These are phyloP conservation scores for Zaprionus vittiger DNA, from an alignment of 1,140 invertebrate genomes.

Conservation along the genomic window DNA sequence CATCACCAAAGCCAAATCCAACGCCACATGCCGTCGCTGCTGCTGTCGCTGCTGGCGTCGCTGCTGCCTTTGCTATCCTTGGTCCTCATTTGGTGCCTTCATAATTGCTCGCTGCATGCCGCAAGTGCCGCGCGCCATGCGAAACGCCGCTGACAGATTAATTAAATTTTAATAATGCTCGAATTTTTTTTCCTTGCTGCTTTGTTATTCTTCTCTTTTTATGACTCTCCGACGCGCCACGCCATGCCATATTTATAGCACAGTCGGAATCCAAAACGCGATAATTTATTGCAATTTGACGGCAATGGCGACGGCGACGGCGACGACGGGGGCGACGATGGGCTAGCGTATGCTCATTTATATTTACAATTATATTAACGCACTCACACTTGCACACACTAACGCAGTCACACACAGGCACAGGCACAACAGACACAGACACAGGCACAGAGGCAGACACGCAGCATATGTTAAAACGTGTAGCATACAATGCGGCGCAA, in stretches of 20 bases:
- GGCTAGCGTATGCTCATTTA: constrained; percentile 16
- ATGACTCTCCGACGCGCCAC: constrained; percentile 24
- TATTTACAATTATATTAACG: constrained; percentile 35
- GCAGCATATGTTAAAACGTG: constrained; percentile 61
- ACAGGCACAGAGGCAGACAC: not conserved
- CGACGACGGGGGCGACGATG: not conserved
- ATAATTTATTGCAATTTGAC: constrained; percentile 70
- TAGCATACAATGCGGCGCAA: constrained; percentile 69
- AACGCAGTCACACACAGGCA: not conserved
- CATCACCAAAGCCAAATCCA: constrained; percentile 6
- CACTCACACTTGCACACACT: constrained; percentile 12
- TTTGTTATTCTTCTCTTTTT: constrained; percentile 27
- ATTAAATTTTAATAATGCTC: constrained; percentile 78
- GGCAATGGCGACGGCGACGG: constrained; percentile 5
- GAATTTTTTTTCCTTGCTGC: constrained; percentile 10
- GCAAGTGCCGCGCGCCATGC: constrained; percentile 17
- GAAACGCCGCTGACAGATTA: constrained; percentile 61
- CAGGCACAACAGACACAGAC: no score
- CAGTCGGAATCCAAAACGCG: constrained; percentile 16
- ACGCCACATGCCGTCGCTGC: constrained; percentile 21
- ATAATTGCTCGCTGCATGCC: constrained; percentile 40
- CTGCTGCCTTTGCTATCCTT: constrained; percentile 8
- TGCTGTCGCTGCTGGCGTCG: not conserved
- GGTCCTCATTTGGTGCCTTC: constrained; percentile 16
- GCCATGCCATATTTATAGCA: constrained; percentile 31